Conservation (phyloP, 2,888 invertebrate species). For the Agapostemon virescens region DNA sequence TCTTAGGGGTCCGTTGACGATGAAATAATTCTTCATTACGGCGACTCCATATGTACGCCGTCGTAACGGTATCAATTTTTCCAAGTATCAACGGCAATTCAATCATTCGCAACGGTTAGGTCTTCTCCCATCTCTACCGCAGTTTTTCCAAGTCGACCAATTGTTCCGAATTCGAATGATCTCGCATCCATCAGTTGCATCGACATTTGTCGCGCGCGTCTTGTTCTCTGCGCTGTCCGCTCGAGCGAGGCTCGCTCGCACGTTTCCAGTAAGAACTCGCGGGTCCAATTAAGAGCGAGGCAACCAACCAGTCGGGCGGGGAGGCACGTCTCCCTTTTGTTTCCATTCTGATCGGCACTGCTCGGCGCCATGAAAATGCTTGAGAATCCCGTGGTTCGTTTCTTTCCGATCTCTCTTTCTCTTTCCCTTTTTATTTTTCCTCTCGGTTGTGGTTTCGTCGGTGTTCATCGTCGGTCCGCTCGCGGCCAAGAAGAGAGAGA, state of each 20-base stretch:
- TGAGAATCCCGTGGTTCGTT: constrained; percentile 52
- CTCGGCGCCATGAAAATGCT: constrained; percentile 61
- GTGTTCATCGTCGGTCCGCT: constrained; percentile 24
- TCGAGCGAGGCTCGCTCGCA: background rate
- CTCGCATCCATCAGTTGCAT: constrained; percentile 28
- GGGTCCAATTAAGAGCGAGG: constrained; percentile 58
- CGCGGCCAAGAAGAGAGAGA: constrained; percentile 19
- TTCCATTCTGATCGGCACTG: constrained; percentile 61
- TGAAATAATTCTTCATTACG: too few species aligned
- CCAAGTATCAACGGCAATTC: too few species aligned
- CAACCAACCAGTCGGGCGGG: constrained; percentile 26
- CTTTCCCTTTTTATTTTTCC: background rate
- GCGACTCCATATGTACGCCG: too few species aligned
- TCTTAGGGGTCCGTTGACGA: too few species aligned
- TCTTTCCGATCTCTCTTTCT: background rate
- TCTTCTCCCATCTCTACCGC: too few species aligned
- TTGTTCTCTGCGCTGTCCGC: constrained; percentile 3
- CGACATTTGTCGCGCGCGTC: constrained; percentile 48
- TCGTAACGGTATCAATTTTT: too few species aligned
- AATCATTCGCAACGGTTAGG: too few species aligned
- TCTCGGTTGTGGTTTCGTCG: background rate
- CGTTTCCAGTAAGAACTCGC: constrained; percentile 50
- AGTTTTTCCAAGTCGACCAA: background rate
- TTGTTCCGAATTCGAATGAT: background rate
- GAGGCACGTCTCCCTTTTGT: constrained; percentile 47